Base-by-base conservation (phyloP, 2,888 invertebrate species). In the Ferrisia virgata region DNA sequence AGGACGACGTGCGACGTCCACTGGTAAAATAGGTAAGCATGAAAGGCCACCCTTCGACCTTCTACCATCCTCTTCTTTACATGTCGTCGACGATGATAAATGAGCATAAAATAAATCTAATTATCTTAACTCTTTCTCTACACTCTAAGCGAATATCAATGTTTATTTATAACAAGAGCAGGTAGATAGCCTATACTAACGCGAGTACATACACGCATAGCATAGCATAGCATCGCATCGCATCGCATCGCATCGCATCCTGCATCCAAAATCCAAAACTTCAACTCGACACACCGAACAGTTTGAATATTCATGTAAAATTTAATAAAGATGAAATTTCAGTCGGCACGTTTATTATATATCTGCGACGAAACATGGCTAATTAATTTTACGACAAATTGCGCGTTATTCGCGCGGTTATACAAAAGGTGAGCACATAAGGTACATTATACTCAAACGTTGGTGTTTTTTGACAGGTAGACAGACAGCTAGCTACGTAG, bases 101-200 rank as follows among this genome's bases (percentile, higher is more conserved):
- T 72, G 33, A 72, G 72, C n/a, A 72, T 33, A 72, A 72, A 72
- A 72, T 72, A 72, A 72, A 72, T 33, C 72, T 72, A 72, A 72
- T 72, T 72, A 72, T 72, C 31, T 33, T n/a, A 31, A 33, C 31
- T 31, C 72, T 2, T n/a, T n/a, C n/a, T n/a, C n/a, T n/a, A n/a
- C n/a, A n/a, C 33, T 72, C 11, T 2, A n/a, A 72, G 72, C 72
- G 2, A n/a, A 1, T 72, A 72, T 36, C 72, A 13, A 72, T 72
- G 33, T 72, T 72, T 72, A 33, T 36, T 72, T 36, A 31, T 64
- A 64, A 64, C 58, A 25, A 64, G 28, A 36, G 8, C 36, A 8
- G 5, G 36, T 36, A 36, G 36, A 36, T 36, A 8, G 8, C 36
- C 36, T 3, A 8, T 36, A 8, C 4, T 36, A 8, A 36, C 4